These are phyloP conservation scores for Ophioninae sp. DNA, from an alignment of 2,888 invertebrate genomes.

Conservation along the genomic window DNA sequence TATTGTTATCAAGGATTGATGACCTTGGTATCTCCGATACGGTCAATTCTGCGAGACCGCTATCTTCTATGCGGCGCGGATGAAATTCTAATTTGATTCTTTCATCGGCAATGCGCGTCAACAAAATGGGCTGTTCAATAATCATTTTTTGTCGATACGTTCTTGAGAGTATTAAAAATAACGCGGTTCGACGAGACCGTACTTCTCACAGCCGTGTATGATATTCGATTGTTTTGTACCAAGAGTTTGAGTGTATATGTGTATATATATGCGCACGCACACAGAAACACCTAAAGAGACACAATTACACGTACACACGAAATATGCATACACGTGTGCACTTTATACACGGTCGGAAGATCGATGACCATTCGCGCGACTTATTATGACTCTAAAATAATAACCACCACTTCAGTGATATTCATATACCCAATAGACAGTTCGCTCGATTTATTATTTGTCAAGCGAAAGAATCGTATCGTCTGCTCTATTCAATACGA, in stretches of 20 bases:
- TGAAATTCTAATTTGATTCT: not conserved
- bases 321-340: conserved; percentile 6
- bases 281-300: conserved; percentile 6
- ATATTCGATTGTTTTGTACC: conserved; percentile 53
- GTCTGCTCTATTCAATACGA: conserved; percentile 57
- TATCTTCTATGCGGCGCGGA: not conserved
- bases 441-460: conserved; percentile 56
- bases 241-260: conserved; percentile 22
- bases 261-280: conserved; percentile 9
- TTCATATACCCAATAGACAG: conserved; percentile 44
- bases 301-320: not conserved
- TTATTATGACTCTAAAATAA: conserved; percentile 37
- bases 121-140: not conserved
- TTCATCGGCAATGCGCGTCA: not conserved
- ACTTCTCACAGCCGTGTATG: conserved; percentile 42
- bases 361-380: conserved; percentile 45
- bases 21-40: conserved; percentile 10
- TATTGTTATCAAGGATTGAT: not conserved
- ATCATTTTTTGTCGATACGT: conserved; percentile 11
- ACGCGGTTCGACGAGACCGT: conserved; percentile 28
- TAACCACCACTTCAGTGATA: conserved; percentile 51
- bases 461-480: conserved; percentile 55
- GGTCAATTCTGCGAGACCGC: not conserved
- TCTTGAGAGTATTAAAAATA: conserved; percentile 38
- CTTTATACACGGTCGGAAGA: conserved; percentile 42